Evolutionary conservation across 2,113 vertebrate genomes (phyloP).

Genomic region (Albula glossodonta): DNA sequence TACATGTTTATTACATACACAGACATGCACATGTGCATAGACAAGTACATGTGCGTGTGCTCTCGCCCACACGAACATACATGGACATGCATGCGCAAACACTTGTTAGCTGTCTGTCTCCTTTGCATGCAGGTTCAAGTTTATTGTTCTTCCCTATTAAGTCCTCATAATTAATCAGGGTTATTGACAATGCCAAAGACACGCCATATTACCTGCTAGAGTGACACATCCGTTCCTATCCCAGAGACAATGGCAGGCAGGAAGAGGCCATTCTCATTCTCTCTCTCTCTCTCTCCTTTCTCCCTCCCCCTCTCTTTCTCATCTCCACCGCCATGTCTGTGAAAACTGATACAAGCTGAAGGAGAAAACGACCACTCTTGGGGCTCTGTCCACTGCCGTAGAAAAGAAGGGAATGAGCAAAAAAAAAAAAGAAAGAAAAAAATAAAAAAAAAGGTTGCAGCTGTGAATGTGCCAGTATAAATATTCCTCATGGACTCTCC

Average conservation of each 20-base stretch:
- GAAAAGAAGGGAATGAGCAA: background rate
- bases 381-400: background rate
- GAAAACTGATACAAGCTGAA: background rate
- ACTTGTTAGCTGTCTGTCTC: conserved; percentile 19
- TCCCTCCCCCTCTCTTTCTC: background rate
- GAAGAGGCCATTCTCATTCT: background rate
- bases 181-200: background rate
- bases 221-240: background rate
- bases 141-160: background rate
- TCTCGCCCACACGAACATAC: background rate
- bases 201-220: background rate
- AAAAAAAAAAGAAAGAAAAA: background rate
- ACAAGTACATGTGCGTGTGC: background rate
- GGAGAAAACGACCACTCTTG: background rate
- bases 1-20: background rate
- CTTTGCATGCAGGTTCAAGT: background rate
- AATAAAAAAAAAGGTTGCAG: background rate
- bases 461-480: background rate
- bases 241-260: background rate
- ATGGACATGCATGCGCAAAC: conserved; percentile 35
- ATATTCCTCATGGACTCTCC: background rate
- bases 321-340: background rate
- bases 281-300: background rate
- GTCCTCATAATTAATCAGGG: background rate
- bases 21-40: background rate